Evolutionary conservation across 2,888 invertebrate genomes (phyloP).

Genomic region (Mimachlamys varia): DNA sequence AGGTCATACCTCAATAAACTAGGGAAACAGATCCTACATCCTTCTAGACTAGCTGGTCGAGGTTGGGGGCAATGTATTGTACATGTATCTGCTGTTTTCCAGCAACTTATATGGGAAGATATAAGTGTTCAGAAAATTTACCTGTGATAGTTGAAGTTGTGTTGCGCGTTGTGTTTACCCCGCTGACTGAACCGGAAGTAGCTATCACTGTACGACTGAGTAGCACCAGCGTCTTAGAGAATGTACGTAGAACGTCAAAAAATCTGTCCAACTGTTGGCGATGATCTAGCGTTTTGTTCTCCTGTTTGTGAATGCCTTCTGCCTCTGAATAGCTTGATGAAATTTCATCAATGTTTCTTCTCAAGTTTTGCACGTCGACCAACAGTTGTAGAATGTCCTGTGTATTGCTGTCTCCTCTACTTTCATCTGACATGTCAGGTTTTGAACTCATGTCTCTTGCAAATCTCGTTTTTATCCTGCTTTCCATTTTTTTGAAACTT

Average conservation of each 20-base stretch:
- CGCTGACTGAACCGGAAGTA: not conserved
- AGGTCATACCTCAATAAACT: no score
- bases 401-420: not conserved
- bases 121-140: no score
- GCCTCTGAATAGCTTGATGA: not conserved
- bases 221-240: not conserved
- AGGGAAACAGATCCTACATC: no score
- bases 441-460: not conserved
- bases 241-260: not conserved
- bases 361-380: not conserved
- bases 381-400: not conserved
- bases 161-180: not conserved
- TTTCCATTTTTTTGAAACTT: not conserved
- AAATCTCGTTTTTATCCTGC: not conserved
- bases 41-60: no score
- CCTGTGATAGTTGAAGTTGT: not conserved
- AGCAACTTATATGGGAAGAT: no score
- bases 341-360: not conserved
- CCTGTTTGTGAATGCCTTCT: not conserved
- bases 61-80: no score
- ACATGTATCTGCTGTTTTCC: no score
- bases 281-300: not conserved
- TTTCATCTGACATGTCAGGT: not conserved
- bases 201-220: not conserved
- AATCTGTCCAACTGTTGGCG: not conserved